Evolutionary conservation across 2,113 vertebrate species (phyloP).

Genomic region (Trichechus manatus): DNA sequence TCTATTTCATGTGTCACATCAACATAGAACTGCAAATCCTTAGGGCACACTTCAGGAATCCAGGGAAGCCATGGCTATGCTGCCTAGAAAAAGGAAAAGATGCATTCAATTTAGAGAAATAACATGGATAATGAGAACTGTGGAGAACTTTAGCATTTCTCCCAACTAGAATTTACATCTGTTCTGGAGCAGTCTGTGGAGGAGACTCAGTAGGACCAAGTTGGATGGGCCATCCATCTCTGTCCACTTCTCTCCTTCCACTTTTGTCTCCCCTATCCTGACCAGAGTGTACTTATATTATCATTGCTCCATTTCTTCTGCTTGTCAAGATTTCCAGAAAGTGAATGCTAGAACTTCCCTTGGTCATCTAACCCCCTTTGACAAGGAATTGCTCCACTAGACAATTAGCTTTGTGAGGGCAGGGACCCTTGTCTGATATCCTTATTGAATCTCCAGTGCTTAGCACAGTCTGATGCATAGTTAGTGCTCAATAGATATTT

Average conservation of each 20-base stretch:
- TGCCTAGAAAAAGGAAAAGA: constrained; percentile 1
- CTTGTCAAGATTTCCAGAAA: not conserved
- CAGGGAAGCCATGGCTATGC: constrained; percentile 30
- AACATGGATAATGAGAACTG: not conserved
- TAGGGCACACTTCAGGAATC: constrained; percentile 36
- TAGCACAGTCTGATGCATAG: not conserved
- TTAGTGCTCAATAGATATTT: constrained; percentile 14
- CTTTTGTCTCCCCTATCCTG: not conserved
- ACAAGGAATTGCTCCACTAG: not conserved
- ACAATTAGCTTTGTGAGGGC: not conserved
- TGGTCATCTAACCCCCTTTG: not conserved
- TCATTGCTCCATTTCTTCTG: not conserved
- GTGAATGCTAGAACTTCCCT: not conserved
- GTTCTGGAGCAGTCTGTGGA: not conserved
- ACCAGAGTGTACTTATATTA: constrained; percentile 21
- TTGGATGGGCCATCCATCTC: not conserved
- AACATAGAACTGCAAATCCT: constrained; percentile 80
- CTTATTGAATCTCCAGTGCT: not conserved
- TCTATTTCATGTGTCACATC: constrained; percentile 75
- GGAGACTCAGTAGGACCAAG: not conserved
- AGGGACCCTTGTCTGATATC: not conserved
- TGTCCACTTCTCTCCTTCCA: not conserved
- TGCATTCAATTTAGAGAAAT: constrained; percentile 52
- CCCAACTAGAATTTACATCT: constrained; percentile 9
- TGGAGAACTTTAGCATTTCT: constrained; percentile 2